phyloP scores from a whole-genome alignment of 1,140 invertebrate genomes.

The Plodia interpunctella region DNA sequence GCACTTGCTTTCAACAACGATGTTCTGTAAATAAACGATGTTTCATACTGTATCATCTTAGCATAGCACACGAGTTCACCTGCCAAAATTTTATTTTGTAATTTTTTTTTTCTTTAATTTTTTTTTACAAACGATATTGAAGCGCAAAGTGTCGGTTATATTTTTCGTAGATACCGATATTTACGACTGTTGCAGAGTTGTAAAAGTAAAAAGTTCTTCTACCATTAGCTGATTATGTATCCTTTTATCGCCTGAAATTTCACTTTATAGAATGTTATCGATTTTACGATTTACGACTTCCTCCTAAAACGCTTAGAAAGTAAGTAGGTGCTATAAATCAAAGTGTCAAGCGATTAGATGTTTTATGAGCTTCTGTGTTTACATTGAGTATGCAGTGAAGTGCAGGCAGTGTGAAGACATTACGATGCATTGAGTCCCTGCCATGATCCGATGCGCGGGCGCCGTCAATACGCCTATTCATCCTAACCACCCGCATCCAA shows the following conservation, averaged over 20 bases:
- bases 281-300: too few relatives aligned
- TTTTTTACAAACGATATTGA: neutral
- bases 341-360: neutral
- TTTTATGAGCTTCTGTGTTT: slow-evolving; percentile 6
- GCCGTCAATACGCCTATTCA: slow-evolving; percentile 47
- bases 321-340: neutral
- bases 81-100: neutral
- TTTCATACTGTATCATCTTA: slow-evolving; percentile 10
- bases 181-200: neutral
- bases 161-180: neutral
- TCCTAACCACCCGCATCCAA: slow-evolving; percentile 42
- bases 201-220: too few relatives aligned
- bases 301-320: neutral
- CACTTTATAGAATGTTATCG: too few relatives aligned
- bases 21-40: neutral
- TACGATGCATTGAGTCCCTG: slow-evolving; percentile 13
- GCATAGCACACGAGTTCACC: neutral
- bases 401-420: neutral
- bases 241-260: too few relatives aligned
- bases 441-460: slow-evolving; percentile 1
- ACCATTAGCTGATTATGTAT: too few relatives aligned
- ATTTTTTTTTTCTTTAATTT: too few relatives aligned
- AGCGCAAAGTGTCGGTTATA: neutral
- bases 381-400: neutral
- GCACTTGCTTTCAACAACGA: slow-evolving; percentile 1